Evolutionary conservation across 2,888 invertebrate genomes (phyloP).

Genomic region (Dicycla oo): DNA sequence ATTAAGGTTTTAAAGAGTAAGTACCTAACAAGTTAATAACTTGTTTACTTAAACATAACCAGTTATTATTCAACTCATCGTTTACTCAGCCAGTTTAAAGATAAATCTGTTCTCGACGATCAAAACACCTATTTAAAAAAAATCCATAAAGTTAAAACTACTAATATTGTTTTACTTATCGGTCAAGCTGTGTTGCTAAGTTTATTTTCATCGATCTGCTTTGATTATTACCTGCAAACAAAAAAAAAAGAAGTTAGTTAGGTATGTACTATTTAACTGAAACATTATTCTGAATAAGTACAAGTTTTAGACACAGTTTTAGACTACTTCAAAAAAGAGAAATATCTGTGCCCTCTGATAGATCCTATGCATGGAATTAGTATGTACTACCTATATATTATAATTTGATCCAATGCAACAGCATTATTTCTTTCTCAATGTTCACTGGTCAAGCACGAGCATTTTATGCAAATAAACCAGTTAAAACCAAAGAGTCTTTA

Average conservation of each 20-base stretch:
- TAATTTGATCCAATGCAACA: background rate
- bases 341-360: background rate
- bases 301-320: background rate
- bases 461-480: slow-evolving; percentile 28
- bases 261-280: background rate
- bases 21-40: too few relatives aligned
- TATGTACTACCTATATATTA: background rate
- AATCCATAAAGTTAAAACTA: too few relatives aligned
- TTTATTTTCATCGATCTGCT: slow-evolving; percentile 4
- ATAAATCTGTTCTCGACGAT: too few relatives aligned
- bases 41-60: too few relatives aligned
- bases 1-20: too few relatives aligned
- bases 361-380: background rate
- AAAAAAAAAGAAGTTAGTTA: slow-evolving; percentile 33
- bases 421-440: background rate
- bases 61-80: too few relatives aligned
- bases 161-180: background rate
- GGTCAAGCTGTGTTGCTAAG: background rate
- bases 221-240: slow-evolving; percentile 59
- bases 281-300: background rate
- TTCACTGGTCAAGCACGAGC: background rate
- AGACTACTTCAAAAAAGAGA: background rate
- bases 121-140: too few relatives aligned
- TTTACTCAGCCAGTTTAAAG: too few relatives aligned
- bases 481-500: slow-evolving; percentile 14